Evolutionary conservation across 2,113 vertebrate species (phyloP).

Genomic region (Malurus elegans): DNA sequence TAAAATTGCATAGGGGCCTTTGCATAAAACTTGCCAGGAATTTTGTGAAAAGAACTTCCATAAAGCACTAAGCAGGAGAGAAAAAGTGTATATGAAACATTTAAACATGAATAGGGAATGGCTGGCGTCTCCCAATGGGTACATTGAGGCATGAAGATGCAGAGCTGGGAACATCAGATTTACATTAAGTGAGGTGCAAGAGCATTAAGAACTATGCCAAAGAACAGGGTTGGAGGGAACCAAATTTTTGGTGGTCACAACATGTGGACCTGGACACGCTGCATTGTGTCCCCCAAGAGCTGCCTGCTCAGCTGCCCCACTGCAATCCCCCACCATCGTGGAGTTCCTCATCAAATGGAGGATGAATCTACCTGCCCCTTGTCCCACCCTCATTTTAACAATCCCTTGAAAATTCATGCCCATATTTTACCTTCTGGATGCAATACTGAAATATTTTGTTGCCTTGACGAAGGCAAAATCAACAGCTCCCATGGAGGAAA

Average conservation of each 20-base stretch:
- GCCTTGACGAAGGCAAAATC: neutral
- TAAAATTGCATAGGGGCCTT: neutral
- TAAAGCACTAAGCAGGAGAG: neutral
- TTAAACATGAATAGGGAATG: neutral
- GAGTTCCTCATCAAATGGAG: neutral
- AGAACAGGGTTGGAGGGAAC: neutral
- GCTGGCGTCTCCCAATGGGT: rapidly evolving
- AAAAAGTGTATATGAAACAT: neutral
- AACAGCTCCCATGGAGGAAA: neutral
- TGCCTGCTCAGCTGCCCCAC: neutral
- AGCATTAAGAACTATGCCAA: neutral
- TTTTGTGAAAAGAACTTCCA: neutral
- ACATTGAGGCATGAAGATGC: neutral
- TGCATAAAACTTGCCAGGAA: neutral
- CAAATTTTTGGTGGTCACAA: neutral
- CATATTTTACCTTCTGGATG: neutral
- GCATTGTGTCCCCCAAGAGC: neutral
- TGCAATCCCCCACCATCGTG: rapidly evolving
- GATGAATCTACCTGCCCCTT: neutral
- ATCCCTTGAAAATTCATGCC: neutral
- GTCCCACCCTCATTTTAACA: neutral
- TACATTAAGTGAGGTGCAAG: rapidly evolving
- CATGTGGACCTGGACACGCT: rapidly evolving
- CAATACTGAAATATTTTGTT: neutral
- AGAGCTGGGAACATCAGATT: neutral